Evolutionary conservation across 2,113 vertebrate genomes (phyloP), one percentile per base, ranked within the genome.

Genomic region (Triplophysa dalaica): DNA sequence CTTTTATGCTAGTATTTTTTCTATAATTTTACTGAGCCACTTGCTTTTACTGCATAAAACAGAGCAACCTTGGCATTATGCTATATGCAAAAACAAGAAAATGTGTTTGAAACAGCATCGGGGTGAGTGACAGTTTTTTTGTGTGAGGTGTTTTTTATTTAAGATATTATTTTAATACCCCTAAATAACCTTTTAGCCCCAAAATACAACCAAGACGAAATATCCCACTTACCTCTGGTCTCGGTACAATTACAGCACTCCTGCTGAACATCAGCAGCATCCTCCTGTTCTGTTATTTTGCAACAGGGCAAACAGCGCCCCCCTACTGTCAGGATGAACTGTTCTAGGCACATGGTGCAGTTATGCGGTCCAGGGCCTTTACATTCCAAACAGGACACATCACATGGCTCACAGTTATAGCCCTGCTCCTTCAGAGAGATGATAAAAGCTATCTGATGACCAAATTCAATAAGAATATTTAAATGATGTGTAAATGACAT

Each of bases 201-300:
- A 17, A 50, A 50, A 50, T 14, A 14, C 11, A 11, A 17, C 50
- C 50, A 17, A 17, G 13, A 52, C 14, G 0, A 52, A 52, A 52
- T 52, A 17, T 16, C 16, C 50, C 16, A 1, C 69, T 84, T 89
- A 98, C 96, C 97, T 89, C 84, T 88, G 8, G 87, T 94, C 77
- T 92, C 86, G 0, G 81, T 93, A 90, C 98, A 99, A 89, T 98
- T 95, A 80, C 98, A 99, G 86, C 98, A 98, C 21, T 95, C 94
- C 60, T 87, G 86, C 60, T 83, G 64, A 8, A 70, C 73, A 0
- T 0, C 12, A 1, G 2, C 1, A 4, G 2, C 63, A 33, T 1
- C 78, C 84, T 78, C 52, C 0, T 0, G 74, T 16, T 70, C 83
- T 1, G 74, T 41, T 8, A 19, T 75, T n/a, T 29, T 87, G 83